Evolutionary conservation across 1,140 invertebrate genomes (phyloP).

Genomic region (Bilobella aurantiaca): DNA sequence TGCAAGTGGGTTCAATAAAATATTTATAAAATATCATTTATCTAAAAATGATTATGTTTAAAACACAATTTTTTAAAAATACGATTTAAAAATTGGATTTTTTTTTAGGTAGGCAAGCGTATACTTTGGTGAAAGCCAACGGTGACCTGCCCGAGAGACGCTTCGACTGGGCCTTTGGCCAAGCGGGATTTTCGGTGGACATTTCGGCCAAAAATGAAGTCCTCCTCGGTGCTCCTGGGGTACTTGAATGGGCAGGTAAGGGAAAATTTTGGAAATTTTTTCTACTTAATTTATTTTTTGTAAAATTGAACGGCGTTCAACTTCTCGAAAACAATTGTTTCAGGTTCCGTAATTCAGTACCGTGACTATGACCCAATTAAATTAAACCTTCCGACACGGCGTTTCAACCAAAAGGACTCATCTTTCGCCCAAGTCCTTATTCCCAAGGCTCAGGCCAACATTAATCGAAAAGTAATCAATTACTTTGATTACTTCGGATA

Average conservation of each 20-base stretch:
- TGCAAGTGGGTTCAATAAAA: neutral
- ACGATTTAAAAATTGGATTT: no score
- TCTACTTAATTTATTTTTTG: neutral
- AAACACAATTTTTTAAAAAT: no score
- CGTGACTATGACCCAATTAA: slow-evolving; percentile 15
- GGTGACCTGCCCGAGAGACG: neutral
- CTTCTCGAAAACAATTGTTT: no score
- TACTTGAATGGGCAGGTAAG: slow-evolving; percentile 40
- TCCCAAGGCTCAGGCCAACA: slow-evolving; percentile 6
- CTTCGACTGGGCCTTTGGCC: slow-evolving; percentile 35
- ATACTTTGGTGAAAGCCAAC: neutral
- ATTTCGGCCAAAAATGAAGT: slow-evolving; percentile 35
- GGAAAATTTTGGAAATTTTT: neutral
- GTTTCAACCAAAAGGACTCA: slow-evolving; percentile 5
- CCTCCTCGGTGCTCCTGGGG: slow-evolving; percentile 41
- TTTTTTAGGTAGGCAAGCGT: slow-evolving; percentile 3
- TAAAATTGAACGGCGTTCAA: no score
- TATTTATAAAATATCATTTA: no score
- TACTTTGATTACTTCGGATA: slow-evolving; percentile 37
- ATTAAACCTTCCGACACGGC: slow-evolving; percentile 7
- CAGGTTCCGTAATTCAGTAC: slow-evolving; percentile 34
- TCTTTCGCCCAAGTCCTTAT: slow-evolving; percentile 32
- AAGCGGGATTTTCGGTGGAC: slow-evolving; percentile 37
- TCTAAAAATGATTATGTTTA: no score
- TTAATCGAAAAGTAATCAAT: neutral